Evolutionary conservation across 2,113 vertebrate genomes (phyloP).

Genomic region (Prionailurus viverrinus): DNA sequence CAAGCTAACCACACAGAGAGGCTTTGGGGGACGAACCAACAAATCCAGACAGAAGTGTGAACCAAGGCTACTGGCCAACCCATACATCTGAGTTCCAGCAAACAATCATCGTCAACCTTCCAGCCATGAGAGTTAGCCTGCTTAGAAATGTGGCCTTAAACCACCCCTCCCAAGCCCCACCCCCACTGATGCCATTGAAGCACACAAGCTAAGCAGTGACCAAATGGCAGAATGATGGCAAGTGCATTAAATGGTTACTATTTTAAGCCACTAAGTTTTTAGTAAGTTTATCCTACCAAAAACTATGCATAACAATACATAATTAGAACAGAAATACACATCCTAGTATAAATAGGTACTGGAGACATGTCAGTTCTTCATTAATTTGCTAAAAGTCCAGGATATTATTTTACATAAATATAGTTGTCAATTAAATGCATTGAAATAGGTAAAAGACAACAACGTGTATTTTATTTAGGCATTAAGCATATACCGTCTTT

Average conservation of each 20-base stretch:
- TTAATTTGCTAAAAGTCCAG: neutral
- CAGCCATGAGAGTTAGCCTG: neutral
- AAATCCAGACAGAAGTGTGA: neutral
- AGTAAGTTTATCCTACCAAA: neutral
- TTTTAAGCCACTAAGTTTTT: neutral
- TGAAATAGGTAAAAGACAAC: neutral
- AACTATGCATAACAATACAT: neutral
- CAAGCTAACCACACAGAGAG: neutral
- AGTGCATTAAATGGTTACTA: neutral
- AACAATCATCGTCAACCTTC: neutral
- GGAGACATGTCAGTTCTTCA: neutral
- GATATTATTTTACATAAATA: neutral
- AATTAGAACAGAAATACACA: neutral
- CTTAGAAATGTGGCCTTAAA: neutral
- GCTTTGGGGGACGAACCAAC: neutral
- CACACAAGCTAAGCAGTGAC: neutral
- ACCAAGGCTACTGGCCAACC: neutral
- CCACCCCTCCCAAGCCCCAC: neutral
- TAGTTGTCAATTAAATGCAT: neutral
- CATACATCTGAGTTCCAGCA: neutral
- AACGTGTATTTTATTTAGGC: neutral
- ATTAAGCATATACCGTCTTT: neutral
- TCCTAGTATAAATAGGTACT: neutral
- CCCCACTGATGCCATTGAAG: neutral
- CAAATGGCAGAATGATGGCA: neutral